These are phyloP conservation scores for Sinelater perroti DNA, from an alignment of 2,888 invertebrate species.

Conservation along the genomic window DNA sequence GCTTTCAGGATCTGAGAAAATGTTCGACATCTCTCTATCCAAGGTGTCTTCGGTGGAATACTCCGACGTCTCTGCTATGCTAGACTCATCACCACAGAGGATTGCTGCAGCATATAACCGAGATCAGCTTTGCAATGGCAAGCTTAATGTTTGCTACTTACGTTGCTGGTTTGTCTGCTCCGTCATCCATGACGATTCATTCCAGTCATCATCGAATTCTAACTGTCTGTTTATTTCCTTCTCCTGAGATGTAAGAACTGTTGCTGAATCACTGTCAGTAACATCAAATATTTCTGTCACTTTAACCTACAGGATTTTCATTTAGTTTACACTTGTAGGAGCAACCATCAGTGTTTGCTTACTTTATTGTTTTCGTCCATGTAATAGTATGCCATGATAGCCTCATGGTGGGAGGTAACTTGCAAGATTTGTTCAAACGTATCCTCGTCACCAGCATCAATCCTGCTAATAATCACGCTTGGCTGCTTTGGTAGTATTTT, in stretches of 20 bases:
- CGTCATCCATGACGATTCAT: constrained; percentile 55
- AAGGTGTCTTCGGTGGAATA: constrained; percentile 66
- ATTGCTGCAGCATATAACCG: constrained; percentile 10
- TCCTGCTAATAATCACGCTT: constrained; percentile 55
- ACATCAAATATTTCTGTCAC: constrained; percentile 91
- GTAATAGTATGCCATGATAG: constrained; percentile 91
- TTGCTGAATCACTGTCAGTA: constrained; percentile 76
- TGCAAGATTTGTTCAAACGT: constrained; percentile 76
- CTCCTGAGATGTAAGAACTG: constrained; percentile 70
- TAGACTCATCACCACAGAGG: constrained; percentile 41
- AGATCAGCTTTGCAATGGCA: not conserved
- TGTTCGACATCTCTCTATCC: constrained; percentile 63
- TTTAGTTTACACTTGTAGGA: too few species aligned
- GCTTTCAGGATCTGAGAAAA: constrained; percentile 78
- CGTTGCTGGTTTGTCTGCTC: constrained; percentile 17
- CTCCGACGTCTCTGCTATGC: constrained; percentile 60
- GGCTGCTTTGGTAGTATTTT: constrained; percentile 56
- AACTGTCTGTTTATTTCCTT: constrained; percentile 69
- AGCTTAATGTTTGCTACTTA: constrained; percentile 17
- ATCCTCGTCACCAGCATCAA: constrained; percentile 63
- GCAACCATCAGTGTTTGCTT: too few species aligned
- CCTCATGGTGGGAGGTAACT: constrained; percentile 87
- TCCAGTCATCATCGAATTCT: constrained; percentile 73
- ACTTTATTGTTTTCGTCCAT: constrained; percentile 87
- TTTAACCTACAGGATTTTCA: constrained; percentile 74